phyloP scores from a whole-genome alignment of 2,888 invertebrate species.

The Stenolophus ochropezus region DNA sequence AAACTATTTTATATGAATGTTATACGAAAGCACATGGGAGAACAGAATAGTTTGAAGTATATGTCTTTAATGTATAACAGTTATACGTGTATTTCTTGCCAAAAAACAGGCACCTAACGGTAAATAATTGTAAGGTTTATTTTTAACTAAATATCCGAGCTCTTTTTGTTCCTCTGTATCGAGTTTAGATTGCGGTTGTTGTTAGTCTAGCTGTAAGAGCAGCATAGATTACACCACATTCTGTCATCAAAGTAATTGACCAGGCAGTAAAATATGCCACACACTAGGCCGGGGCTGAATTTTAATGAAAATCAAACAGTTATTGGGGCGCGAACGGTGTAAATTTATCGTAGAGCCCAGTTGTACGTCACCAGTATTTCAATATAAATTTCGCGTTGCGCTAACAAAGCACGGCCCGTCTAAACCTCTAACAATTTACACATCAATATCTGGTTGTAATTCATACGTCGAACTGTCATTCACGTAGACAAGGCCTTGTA shows the following conservation, averaged over 20 bases:
- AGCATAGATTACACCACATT: not conserved
- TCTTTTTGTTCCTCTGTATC: too few relatives aligned
- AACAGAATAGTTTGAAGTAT: too few relatives aligned
- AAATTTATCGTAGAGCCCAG: conserved; percentile 14
- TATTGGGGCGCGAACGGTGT: conserved; percentile 5
- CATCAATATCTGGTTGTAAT: conserved; percentile 44
- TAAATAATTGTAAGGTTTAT: too few relatives aligned
- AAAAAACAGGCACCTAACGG: too few relatives aligned
- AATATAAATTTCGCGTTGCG: conserved; percentile 3
- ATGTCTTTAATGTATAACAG: too few relatives aligned
- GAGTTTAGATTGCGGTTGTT: not conserved
- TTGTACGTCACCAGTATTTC: conserved; percentile 28
- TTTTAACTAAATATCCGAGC: too few relatives aligned
- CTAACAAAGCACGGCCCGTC: not conserved
- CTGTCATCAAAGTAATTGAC: conserved; percentile 4
- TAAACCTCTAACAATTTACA: conserved; percentile 20
- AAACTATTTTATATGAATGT: too few relatives aligned
- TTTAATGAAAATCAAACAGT: conserved; percentile 21
- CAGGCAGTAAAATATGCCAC: not conserved
- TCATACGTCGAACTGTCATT: conserved; percentile 36
- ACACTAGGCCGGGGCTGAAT: not conserved
- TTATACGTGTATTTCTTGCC: too few relatives aligned
- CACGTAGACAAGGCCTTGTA: too few relatives aligned
- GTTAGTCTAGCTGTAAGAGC: not conserved
- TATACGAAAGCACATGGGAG: too few relatives aligned